Base-by-base conservation (phyloP, 1,140 invertebrate genomes). In the Physella acuta region DNA sequence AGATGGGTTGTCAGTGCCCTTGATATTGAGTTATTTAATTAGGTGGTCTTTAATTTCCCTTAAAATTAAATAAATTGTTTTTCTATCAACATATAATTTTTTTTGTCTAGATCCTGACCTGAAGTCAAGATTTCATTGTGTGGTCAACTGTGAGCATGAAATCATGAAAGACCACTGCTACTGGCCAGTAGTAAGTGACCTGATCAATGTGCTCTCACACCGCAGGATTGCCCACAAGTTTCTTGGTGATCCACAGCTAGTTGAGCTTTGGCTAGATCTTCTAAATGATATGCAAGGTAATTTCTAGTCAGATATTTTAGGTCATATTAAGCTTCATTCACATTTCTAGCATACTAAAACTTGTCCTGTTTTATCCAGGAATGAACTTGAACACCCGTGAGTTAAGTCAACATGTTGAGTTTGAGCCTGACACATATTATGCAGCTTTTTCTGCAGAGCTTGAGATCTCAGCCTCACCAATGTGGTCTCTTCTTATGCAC, bases 141-240 rank as follows among this genome's bases (percentile, higher is more conserved):
- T 98, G n/a, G 95, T 98, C 5, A 94, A 97, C 79, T 98, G 95
- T 83, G 91, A 90, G 17, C 88, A 91, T 72, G 88, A 91, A 73
- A 92, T 97, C 4, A 97, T 98, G 93, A 96, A 94, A 84, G 93
- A 97, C 79, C 96, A 98, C 85, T 97, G 94, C 86, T 98, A 97
- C 85, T 98, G 95, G 95, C 95, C 96, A 16, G 87, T 98, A 2
- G 94, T 98, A 44, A 97, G 94, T 0, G 96, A 99, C 87, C 89
- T 99, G 44, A 98, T 97, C 81, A 98, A 98, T 85, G 92, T 98
- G n/a, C 87, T 99, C 0, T 94, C 94, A 0, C 96, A 98, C 84
- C 88, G 90, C 74, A 92, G 91, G 16, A 93, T 98, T 24, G 94
- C 95, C 0, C 82, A 94, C 69, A 90, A 92, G 76, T 98, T 98